These are phyloP conservation scores for Drosophila planitibia DNA, from an alignment of 2,888 invertebrate genomes.

Conservation along the genomic window DNA sequence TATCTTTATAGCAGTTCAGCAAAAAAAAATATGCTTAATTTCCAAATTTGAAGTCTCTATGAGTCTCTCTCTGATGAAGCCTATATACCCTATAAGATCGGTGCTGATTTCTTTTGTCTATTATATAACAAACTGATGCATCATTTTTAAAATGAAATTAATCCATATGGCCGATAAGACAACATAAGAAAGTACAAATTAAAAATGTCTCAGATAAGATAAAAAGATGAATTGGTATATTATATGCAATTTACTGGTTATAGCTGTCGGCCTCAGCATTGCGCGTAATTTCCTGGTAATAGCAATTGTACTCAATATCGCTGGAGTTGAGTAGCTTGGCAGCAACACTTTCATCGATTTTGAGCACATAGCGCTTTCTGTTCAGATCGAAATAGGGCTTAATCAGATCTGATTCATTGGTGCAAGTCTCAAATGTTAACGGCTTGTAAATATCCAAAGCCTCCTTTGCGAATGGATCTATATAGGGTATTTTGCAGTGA, in stretches of 20 bases:
- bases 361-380: constrained; percentile 53
- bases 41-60: too few relatives aligned
- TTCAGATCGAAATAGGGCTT: constrained; percentile 55
- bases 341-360: constrained; percentile 60
- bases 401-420: constrained; percentile 71
- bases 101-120: too few relatives aligned
- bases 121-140: too few relatives aligned
- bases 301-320: constrained; percentile 70
- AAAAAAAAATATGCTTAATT: too few relatives aligned
- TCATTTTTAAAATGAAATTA: background rate
- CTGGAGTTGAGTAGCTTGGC: constrained; percentile 48
- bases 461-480: constrained; percentile 87
- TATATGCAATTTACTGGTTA: constrained; percentile 42
- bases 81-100: too few relatives aligned
- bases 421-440: constrained; percentile 86
- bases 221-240: background rate
- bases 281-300: constrained; percentile 78
- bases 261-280: constrained; percentile 40
- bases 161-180: background rate
- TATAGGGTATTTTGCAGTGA: constrained; percentile 88
- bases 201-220: background rate
- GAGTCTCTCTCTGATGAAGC: too few relatives aligned
- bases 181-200: background rate
- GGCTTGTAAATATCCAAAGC: constrained; percentile 86
- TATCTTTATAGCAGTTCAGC: too few relatives aligned